Percentiles rank a stretch among this genome's conserved stretches.
phyloP scores from a whole-genome alignment of 2,888 invertebrate genomes.

The Adelognathus sp. region DNA sequence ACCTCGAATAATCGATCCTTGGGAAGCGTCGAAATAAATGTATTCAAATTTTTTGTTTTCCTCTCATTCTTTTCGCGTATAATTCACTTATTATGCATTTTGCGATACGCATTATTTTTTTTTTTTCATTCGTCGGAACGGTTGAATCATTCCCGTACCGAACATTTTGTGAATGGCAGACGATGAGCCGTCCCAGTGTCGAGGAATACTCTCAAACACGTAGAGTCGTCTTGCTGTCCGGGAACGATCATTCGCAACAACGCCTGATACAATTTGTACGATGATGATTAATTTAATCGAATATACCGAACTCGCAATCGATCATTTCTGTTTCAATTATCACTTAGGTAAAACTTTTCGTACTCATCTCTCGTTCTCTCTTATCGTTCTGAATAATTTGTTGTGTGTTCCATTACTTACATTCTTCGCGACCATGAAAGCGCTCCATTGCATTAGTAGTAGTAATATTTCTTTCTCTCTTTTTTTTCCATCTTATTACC shows the following conservation, averaged over 20 bases:
- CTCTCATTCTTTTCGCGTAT: neutral
- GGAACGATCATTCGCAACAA: conserved; percentile 62
- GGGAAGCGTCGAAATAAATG: conserved; percentile 29
- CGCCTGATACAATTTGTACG: conserved; percentile 76
- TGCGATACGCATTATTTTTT: conserved; percentile 13
- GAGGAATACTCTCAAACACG: conserved; percentile 3
- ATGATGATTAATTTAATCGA: conserved; percentile 72
- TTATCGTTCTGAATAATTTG: conserved; percentile 7
- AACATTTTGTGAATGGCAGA: neutral
- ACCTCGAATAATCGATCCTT: conserved; percentile 43
- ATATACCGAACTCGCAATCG: conserved; percentile 73
- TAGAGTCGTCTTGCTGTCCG: conserved; percentile 29
- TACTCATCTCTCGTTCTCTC: conserved; percentile 37
- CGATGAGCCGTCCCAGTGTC: neutral
- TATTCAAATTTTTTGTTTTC: conserved; percentile 37
- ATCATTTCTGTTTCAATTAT: conserved; percentile 66
- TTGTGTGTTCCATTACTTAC: conserved; percentile 42
- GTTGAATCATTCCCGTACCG: neutral
- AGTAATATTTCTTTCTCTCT: conserved; percentile 54
- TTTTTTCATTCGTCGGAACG: neutral
- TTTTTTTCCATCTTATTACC: conserved; percentile 66
- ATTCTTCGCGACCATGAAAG: conserved; percentile 68
- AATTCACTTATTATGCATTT: conserved; percentile 5
- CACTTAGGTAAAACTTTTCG: conserved; percentile 69
- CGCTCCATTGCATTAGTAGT: conserved; percentile 71